Base-by-base conservation (phyloP, 2,113 vertebrate species). In the Fulmarus glacialis region DNA sequence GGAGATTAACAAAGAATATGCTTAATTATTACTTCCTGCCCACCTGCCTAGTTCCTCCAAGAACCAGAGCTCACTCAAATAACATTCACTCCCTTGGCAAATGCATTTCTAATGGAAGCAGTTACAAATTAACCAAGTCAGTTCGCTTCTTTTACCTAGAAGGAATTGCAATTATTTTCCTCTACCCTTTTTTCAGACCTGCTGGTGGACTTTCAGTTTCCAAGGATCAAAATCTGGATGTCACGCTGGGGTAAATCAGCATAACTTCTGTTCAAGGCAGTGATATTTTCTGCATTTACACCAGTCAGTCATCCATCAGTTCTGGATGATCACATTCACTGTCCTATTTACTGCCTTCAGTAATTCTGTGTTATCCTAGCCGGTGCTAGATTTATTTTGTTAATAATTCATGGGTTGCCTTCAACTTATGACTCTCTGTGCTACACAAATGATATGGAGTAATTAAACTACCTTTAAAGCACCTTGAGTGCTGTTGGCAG, bases 1-100 rank as follows among this genome's bases (percentile, higher is more conserved):
- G 87, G 90, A 96, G 82, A 97, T 93, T 92, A 97, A 93, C 89
- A 90, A 95, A 96, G 87, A 96, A 87, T 94, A 94, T 87, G 38
- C 82, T 95, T 94, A 88, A 79, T 96, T 97, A 97, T 88, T 95
- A 84, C 85, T 97, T 97, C 95, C 93, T 97, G 94, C 94, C 94
- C 89, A 91, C 88, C 87, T 97, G 87, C 82, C 83, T 96, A 8
- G 47, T 9, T 95, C 72, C 70, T 94, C 90, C 79, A 92, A 94
- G 83, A 95, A 64, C 83, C 88, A 91, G 90, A 86, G 73, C 91
- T 93, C 64, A 27, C 90, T 97, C 87, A 79, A 95, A 91, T 53
- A 93, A 62, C 92, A 88, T 71, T 86, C 75, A 50, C 89, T 93
- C 80, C 81, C 86, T 97, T 80, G 62, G 89, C 82, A 95, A 91